Conservation (phyloP, 2,888 invertebrate genomes). For the Caenorhabditis plicata region DNA sequence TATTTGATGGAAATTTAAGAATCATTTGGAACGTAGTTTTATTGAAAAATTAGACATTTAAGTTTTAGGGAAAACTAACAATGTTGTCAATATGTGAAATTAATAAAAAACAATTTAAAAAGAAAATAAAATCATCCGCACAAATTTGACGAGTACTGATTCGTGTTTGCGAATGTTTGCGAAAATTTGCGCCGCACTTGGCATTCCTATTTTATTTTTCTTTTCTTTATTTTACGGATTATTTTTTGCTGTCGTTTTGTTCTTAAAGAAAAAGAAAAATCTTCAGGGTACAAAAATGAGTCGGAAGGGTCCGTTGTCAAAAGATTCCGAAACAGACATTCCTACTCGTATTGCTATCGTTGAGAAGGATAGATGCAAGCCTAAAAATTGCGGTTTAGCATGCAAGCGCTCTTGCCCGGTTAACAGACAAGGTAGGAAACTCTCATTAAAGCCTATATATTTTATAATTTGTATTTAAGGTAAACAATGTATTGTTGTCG, state of each 20-base stretch:
- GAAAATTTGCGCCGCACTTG: too few relatives aligned
- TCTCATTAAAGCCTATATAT: not conserved
- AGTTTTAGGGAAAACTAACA: too few relatives aligned
- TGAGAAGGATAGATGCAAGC: constrained; percentile 87
- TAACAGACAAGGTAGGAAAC: constrained; percentile 82
- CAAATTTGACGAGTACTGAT: too few relatives aligned
- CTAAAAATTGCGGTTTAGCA: constrained; percentile 96
- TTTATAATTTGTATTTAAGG: constrained; percentile 64
- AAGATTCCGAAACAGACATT: constrained; percentile 41
- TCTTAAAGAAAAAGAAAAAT: not conserved
- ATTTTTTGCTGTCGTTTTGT: not conserved
- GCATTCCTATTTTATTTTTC: too few relatives aligned
- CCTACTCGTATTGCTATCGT: constrained; percentile 62
- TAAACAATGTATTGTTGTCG: constrained; percentile 96
- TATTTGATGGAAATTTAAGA: too few relatives aligned
- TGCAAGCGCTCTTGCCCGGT: constrained; percentile 98
- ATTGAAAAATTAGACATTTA: too few relatives aligned
- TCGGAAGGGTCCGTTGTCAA: constrained; percentile 32
- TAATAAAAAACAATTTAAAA: too few relatives aligned
- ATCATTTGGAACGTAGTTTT: too few relatives aligned
- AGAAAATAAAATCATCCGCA: too few relatives aligned
- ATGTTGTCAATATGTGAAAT: too few relatives aligned
- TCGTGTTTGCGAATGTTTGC: too few relatives aligned
- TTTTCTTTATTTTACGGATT: not conserved
- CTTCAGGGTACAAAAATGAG: constrained; percentile 20